phyloP scores from a whole-genome alignment of 2,797 vertebrate species.

The Bradypodion pumilum region DNA sequence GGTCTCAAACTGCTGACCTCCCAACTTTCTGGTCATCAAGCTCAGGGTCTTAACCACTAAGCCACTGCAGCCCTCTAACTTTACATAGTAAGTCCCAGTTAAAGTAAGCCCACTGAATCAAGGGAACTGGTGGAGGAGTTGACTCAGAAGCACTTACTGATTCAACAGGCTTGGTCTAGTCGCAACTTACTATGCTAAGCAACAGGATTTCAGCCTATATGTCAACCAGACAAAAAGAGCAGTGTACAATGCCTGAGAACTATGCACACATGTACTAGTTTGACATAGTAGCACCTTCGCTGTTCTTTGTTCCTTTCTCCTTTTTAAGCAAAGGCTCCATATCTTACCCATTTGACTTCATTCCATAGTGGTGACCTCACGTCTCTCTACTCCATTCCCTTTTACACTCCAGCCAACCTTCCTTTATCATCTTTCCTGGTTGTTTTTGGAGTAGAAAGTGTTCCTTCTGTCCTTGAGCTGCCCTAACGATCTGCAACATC shows the following conservation, averaged over 20 bases:
- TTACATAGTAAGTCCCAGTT: no score
- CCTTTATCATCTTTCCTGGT: slow-evolving; percentile 29
- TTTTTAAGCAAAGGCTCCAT: background rate
- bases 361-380: slow-evolving; percentile 52
- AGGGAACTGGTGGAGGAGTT: no score
- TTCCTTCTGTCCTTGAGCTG: slow-evolving; percentile 40
- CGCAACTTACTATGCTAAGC: no score
- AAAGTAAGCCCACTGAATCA: no score
- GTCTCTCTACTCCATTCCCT: slow-evolving; percentile 34
- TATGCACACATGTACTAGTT: background rate
- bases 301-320: background rate
- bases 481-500: background rate
- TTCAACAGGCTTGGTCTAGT: no score
- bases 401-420: slow-evolving; percentile 40
- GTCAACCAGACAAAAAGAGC: background rate
- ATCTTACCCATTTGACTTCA: slow-evolving; percentile 41
- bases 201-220: no score
- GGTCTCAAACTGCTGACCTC: no score
- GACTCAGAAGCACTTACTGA: no score
- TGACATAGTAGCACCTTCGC: background rate
- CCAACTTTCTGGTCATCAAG: no score
- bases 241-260: background rate
- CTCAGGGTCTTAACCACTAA: no score
- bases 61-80: no score
- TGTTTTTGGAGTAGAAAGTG: slow-evolving; percentile 33